phyloP scores from a whole-genome alignment of 2,888 invertebrate species.

The Cloeon dipterum region DNA sequence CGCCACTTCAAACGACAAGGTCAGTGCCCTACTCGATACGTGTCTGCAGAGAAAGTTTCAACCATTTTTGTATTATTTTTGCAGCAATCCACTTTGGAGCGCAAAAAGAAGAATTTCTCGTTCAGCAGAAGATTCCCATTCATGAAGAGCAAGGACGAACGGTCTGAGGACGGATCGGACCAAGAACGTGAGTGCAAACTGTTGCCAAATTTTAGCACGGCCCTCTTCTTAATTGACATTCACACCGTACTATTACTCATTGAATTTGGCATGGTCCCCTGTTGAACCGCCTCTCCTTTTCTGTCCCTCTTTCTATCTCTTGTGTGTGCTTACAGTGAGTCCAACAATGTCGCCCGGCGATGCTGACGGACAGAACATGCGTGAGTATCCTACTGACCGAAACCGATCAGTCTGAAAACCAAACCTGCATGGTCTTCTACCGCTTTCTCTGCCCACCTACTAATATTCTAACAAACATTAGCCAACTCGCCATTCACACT shows the following conservation, averaged over 20 bases:
- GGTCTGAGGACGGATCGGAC: constrained; percentile 88
- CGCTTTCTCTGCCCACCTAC: too few relatives aligned
- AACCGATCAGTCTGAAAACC: too few relatives aligned
- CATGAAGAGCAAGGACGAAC: constrained; percentile 98
- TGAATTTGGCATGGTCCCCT: background rate
- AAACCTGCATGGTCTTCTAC: too few relatives aligned
- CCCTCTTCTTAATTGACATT: background rate
- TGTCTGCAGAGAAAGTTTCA: background rate
- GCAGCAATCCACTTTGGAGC: constrained; percentile 79
- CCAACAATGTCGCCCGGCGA: background rate
- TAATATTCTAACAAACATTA: too few relatives aligned
- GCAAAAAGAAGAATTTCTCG: constrained; percentile 95
- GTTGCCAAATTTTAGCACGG: background rate
- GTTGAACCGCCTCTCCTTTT: too few relatives aligned
- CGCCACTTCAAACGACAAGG: constrained; percentile 46
- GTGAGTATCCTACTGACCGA: too few relatives aligned
- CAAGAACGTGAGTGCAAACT: constrained; percentile 86
- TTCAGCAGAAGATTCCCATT: constrained; percentile 98
- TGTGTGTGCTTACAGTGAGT: background rate
- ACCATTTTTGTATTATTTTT: constrained; percentile 10
- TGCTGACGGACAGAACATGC: background rate
- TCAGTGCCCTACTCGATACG: constrained; percentile 14
- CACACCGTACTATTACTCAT: background rate
- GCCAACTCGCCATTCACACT: too few relatives aligned
- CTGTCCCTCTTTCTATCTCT: too few relatives aligned